Evolutionary conservation across 1,140 invertebrate genomes (phyloP).

Genomic region (Atopsyche davidsoni): DNA sequence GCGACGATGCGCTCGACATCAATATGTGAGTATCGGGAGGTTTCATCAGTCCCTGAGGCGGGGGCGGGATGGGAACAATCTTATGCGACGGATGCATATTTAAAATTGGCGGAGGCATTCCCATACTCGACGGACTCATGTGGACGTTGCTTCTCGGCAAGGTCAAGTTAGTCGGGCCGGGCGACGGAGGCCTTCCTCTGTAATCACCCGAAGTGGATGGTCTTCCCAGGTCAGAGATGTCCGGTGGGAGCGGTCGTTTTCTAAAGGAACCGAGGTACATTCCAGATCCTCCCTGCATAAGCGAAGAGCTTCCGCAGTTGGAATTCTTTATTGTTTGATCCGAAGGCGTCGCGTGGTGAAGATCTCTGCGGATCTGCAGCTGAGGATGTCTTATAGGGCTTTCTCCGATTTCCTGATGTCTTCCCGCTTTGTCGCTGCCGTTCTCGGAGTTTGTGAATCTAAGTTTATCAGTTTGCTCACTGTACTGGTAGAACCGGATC

Average conservation of each 20-base stretch:
- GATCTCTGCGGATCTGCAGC: slow-evolving; percentile 64
- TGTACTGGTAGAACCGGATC: slow-evolving; percentile 34
- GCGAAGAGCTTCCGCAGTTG: slow-evolving; percentile 37
- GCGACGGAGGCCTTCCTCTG: slow-evolving; percentile 44
- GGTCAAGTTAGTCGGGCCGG: slow-evolving; percentile 46
- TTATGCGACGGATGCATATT: slow-evolving; percentile 43
- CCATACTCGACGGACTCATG: slow-evolving; percentile 30
- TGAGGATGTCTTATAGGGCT: slow-evolving; percentile 42
- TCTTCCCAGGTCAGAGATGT: slow-evolving; percentile 42
- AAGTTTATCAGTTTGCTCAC: slow-evolving; percentile 38
- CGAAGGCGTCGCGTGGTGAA: slow-evolving; percentile 50
- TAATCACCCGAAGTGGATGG: slow-evolving; percentile 39
- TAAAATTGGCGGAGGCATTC: slow-evolving; percentile 40
- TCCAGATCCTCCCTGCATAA: slow-evolving; percentile 43
- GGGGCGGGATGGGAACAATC: slow-evolving; percentile 43
- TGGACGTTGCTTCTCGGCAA: slow-evolving; percentile 39
- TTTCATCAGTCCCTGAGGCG: slow-evolving; percentile 44
- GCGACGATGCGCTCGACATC: slow-evolving; percentile 16
- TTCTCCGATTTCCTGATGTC: slow-evolving; percentile 40
- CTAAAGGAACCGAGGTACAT: slow-evolving; percentile 53
- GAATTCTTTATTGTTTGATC: slow-evolving; percentile 32
- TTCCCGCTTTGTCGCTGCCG: slow-evolving; percentile 48
- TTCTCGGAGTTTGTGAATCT: slow-evolving; percentile 48
- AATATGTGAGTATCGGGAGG: slow-evolving; percentile 30
- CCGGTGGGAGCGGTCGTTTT: slow-evolving; percentile 41